These are phyloP conservation scores for Trinorchestia longiramus DNA, from an alignment of 1,140 invertebrate genomes.

Conservation along the genomic window DNA sequence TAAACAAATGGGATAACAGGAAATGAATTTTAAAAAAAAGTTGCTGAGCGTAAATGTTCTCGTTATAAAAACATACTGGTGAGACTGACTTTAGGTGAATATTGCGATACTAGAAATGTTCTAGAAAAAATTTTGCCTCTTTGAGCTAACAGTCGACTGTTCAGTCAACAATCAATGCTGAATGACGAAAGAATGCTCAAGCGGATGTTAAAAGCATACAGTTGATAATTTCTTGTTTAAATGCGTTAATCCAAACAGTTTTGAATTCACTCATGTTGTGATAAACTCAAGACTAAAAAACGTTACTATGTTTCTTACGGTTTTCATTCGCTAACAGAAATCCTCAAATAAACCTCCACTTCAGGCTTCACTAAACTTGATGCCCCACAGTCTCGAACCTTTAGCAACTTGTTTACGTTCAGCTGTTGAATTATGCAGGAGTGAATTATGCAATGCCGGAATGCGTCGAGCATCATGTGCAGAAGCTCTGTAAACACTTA, in stretches of 20 bases:
- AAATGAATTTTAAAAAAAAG: no score
- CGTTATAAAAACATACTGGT: no score
- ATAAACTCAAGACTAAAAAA: not conserved
- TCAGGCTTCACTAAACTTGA: not conserved
- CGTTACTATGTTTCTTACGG: not conserved
- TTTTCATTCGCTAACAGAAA: not conserved
- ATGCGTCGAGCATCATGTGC: not conserved
- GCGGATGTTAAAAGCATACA: not conserved
- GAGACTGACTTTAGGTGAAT: no score
- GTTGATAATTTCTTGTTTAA: not conserved
- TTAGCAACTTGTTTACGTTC: not conserved
- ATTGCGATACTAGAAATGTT: no score
- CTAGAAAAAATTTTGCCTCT: no score
- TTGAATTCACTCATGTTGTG: not conserved
- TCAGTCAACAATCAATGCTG: not conserved
- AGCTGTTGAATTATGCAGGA: not conserved
- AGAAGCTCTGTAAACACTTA: not conserved
- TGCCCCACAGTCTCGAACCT: not conserved
- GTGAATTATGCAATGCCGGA: not conserved
- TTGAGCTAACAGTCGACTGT: not conserved
- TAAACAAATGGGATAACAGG: no score
- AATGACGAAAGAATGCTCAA: not conserved
- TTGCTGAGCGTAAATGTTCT: no score
- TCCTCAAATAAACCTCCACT: not conserved
- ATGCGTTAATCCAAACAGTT: no score